These are phyloP conservation scores for Eumaeus atala DNA, from an alignment of 1,140 invertebrate genomes.

Conservation along the genomic window DNA sequence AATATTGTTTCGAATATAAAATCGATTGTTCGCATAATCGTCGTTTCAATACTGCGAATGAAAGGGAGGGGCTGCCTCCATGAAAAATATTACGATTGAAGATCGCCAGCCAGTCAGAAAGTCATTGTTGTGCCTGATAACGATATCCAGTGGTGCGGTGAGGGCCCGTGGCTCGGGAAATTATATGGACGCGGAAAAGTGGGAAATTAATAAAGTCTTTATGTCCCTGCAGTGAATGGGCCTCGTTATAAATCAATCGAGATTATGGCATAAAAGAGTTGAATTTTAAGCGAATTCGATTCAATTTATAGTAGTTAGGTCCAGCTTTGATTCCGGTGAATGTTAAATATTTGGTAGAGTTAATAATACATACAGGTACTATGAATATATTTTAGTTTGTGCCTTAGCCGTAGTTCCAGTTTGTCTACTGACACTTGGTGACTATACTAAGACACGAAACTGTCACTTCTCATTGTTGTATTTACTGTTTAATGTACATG, in stretches of 20 bases:
- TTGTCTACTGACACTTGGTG: too few relatives aligned
- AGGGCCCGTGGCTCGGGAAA: conserved; percentile 50
- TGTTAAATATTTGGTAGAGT: too few relatives aligned
- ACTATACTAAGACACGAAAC: too few relatives aligned
- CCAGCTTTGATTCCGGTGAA: too few relatives aligned
- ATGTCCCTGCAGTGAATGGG: conserved; percentile 19
- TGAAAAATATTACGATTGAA: conserved; percentile 67
- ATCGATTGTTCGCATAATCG: background rate
- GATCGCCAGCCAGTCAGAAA: conserved; percentile 62
- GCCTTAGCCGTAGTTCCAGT: too few relatives aligned
- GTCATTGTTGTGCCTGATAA: conserved; percentile 55
- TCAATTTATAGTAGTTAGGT: too few relatives aligned
- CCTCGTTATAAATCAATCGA: conserved; percentile 3
- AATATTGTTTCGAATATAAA: too few relatives aligned
- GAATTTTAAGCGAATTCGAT: too few relatives aligned
- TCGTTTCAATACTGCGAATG: conserved; percentile 1
- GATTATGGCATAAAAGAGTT: background rate
- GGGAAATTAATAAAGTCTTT: conserved; percentile 35
- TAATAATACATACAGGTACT: too few relatives aligned
- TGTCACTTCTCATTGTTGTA: too few relatives aligned
- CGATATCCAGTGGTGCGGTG: conserved; percentile 37
- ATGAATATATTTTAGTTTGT: too few relatives aligned
- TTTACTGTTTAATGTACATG: too few relatives aligned
- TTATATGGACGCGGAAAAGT: conserved; percentile 46
- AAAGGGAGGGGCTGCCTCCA: conserved; percentile 11